Evolutionary conservation across 2,888 invertebrate species (phyloP).

Genomic region (Andrena dorsata): DNA sequence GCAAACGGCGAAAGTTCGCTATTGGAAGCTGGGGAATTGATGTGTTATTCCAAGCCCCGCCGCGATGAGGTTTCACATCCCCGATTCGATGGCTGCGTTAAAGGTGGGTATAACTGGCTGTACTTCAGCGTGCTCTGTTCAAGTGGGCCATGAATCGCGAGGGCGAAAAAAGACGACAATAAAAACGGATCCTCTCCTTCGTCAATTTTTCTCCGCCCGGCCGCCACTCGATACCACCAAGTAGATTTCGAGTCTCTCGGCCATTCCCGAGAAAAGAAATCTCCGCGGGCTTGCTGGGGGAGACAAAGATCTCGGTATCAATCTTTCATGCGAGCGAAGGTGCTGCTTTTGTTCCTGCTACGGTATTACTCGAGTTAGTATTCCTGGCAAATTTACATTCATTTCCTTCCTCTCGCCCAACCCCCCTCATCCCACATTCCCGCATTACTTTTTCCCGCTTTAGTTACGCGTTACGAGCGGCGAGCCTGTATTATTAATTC

Average conservation of each 20-base stretch:
- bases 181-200: constrained; percentile 18
- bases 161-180: not conserved
- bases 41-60: constrained; percentile 43
- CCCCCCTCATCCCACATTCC: constrained; percentile 14
- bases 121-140: not conserved
- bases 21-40: constrained; percentile 35
- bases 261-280: constrained; percentile 61
- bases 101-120: constrained; percentile 4
- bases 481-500: constrained; percentile 24
- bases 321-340: constrained; percentile 58
- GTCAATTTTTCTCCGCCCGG: constrained; percentile 41
- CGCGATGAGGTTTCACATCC: constrained; percentile 25
- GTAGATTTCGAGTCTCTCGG: constrained; percentile 49
- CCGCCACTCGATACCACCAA: constrained; percentile 40
- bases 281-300: constrained; percentile 46
- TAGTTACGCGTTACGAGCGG: constrained; percentile 20
- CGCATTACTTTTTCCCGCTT: constrained; percentile 30
- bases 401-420: constrained; percentile 20
- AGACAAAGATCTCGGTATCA: constrained; percentile 63
- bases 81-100: constrained; percentile 12
- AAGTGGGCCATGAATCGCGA: constrained; percentile 16
- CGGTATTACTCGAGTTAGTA: constrained; percentile 41
- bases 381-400: constrained; percentile 55
- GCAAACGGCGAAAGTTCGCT: constrained; percentile 49
- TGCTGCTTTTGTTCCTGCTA: constrained; percentile 39